Conservation (phyloP, 2,888 invertebrate species). For the Trachelus tabidus region DNA sequence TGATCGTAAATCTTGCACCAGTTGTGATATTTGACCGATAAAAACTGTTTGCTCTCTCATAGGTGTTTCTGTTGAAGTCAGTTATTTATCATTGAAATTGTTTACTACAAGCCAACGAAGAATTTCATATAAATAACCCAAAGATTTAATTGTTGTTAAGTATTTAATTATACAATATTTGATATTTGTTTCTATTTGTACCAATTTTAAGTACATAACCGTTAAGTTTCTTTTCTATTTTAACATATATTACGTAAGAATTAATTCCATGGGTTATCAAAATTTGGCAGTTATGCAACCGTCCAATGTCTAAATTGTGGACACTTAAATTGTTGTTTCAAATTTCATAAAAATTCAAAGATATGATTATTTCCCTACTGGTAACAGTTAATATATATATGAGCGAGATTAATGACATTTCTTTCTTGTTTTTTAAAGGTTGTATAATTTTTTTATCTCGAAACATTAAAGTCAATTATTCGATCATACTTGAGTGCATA, state of each 20-base stretch:
- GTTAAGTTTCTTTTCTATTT: background rate
- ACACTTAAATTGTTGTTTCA: background rate
- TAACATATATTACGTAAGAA: background rate
- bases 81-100: background rate
- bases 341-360: background rate
- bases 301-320: conserved; percentile 13
- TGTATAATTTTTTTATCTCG: background rate
- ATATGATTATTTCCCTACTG: background rate
- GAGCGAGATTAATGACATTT: background rate
- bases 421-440: background rate
- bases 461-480: background rate
- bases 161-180: background rate
- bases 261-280: conserved; percentile 2
- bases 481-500: background rate
- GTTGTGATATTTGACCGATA: too few relatives aligned
- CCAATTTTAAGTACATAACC: background rate
- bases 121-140: background rate
- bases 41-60: too few relatives aligned
- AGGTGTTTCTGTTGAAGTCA: too few relatives aligned
- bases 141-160: background rate
- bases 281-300: conserved; percentile 31
- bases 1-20: too few relatives aligned
- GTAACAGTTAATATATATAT: background rate
- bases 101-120: background rate
- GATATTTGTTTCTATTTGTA: background rate